Evolutionary conservation across 2,113 vertebrate genomes (phyloP), one percentile per base, ranked within the genome.

Genomic region (Hypanus sabinus): DNA sequence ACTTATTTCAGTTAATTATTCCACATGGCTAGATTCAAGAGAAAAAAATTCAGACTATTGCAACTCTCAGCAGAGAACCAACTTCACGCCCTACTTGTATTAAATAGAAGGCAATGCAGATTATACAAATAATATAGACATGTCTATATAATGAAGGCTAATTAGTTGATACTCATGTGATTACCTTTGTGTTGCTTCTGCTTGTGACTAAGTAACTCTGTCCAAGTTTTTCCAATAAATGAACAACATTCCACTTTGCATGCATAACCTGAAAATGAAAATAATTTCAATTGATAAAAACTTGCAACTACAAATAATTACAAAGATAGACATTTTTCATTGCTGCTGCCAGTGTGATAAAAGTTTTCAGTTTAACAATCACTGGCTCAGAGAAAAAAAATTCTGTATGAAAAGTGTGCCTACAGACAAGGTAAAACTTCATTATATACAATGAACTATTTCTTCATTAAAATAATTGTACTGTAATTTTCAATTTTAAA

Each of bases 161-260:
- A 30, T 33, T n/a, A 75, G 38, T 46, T 30, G 27, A 93, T 75
- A 12, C 70, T 36, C 83, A 68, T 7, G 33, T 75, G 75, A 18
- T 96, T 96, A 99, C 98, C 97, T 97, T 94, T 94, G 94, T 99
- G 98, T 65, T 94, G 94, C 36, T 96, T 96, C 95, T 95, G 96
- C 93, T 95, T 95, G 91, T 99, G 99, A 94, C 97, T 97, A 95
- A 97, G 95, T 94, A 97, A 97, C 62, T 98, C 98, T 0, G 98
- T 97, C 98, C 99, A 99, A 0, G 98, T 99, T 94, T 98, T 98
- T 79, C 96, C 98, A 7, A 96, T 94, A 95, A 98, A 98, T 0
- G 95, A 95, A 95, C 98, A 99, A 33, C 92, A 94, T 65, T 97
- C 97, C 68, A 96, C 96, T 94, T 96, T 96, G 96, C 99, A 99